Percentiles rank a stretch among this genome's conserved stretches.
Conservation (phyloP, 2,888 invertebrate species). For the Pycnomerus fuliginosus region DNA sequence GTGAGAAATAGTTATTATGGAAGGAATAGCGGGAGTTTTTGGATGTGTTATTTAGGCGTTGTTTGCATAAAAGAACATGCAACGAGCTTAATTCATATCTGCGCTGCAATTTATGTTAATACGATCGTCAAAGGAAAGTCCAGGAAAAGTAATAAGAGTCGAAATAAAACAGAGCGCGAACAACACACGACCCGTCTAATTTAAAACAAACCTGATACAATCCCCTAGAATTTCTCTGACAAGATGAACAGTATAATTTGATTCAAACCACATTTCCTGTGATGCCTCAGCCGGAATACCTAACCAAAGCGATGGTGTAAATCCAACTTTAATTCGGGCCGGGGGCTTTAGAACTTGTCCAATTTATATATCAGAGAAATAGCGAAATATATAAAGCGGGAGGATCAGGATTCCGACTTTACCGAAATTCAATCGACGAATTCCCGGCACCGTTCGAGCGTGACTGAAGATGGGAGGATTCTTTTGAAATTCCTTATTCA, state of each 20-base stretch:
- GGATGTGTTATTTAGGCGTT: too few species aligned
- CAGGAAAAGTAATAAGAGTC: too few species aligned
- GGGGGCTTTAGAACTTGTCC: slow-evolving; percentile 42
- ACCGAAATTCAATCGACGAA: slow-evolving; percentile 30
- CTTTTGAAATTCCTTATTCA: slow-evolving; percentile 4
- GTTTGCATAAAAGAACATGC: too few species aligned
- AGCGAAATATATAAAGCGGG: slow-evolving; percentile 32
- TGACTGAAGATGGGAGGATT: slow-evolving; percentile 19
- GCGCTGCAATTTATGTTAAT: too few species aligned
- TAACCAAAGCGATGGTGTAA: slow-evolving; percentile 42
- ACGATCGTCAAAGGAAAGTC: too few species aligned
- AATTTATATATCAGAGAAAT: slow-evolving; percentile 39
- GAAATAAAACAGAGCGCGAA: too few species aligned
- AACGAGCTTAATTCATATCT: too few species aligned
- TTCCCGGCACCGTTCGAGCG: slow-evolving; percentile 27
- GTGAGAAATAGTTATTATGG: too few species aligned
- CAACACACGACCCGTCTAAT: slow-evolving; percentile 35
- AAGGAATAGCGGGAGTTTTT: too few species aligned
- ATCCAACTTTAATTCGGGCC: slow-evolving; percentile 46
- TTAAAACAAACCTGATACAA: slow-evolving; percentile 45
- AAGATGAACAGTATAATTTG: slow-evolving; percentile 48
- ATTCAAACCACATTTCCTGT: slow-evolving; percentile 45
- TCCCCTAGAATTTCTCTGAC: slow-evolving; percentile 44
- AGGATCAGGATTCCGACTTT: slow-evolving; percentile 17
- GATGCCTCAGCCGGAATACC: slow-evolving; percentile 41